Conservation (phyloP, 1,140 invertebrate species). For the Archivesica marissinica region DNA sequence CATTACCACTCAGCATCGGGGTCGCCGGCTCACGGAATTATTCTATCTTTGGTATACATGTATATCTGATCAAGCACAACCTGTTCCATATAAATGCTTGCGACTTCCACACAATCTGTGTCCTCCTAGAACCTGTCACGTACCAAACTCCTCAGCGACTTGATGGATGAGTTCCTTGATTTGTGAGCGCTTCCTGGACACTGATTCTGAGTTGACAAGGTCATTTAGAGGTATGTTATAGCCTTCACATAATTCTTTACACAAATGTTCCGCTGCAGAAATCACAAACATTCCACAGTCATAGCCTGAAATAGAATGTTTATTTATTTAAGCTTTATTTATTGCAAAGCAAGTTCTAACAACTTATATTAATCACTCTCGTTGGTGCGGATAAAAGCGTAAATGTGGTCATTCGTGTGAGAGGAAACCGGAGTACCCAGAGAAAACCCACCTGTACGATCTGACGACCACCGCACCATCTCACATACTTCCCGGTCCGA, state of each 20-base stretch:
- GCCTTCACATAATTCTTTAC: conserved; percentile 78
- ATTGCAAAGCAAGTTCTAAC: no score
- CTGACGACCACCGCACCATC: no score
- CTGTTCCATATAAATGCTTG: neutral
- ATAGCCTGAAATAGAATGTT: conserved; percentile 73
- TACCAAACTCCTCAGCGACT: conserved; percentile 67
- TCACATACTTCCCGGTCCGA: no score
- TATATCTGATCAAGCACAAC: conserved; percentile 15
- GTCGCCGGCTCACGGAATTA: no score
- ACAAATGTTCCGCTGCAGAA: conserved; percentile 78
- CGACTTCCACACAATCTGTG: neutral
- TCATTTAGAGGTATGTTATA: conserved; percentile 72
- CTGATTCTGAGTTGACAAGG: conserved; percentile 68
- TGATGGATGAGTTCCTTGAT: conserved; percentile 72
- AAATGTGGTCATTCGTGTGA: no score
- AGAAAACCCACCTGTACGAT: no score
- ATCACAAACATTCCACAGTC: conserved; percentile 81
- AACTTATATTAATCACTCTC: no score
- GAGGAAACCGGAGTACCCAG: no score
- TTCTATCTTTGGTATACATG: neutral
- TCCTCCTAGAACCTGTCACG: conserved; percentile 5
- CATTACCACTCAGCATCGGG: no score
- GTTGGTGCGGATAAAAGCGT: no score
- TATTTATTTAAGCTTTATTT: no score
- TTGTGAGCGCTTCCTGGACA: conserved; percentile 71